A percentile compares a stretch with the other conserved stretches of the same genome.
These are phyloP conservation scores for Thera obeliscata DNA, from an alignment of 2,888 invertebrate genomes.

Conservation along the genomic window DNA sequence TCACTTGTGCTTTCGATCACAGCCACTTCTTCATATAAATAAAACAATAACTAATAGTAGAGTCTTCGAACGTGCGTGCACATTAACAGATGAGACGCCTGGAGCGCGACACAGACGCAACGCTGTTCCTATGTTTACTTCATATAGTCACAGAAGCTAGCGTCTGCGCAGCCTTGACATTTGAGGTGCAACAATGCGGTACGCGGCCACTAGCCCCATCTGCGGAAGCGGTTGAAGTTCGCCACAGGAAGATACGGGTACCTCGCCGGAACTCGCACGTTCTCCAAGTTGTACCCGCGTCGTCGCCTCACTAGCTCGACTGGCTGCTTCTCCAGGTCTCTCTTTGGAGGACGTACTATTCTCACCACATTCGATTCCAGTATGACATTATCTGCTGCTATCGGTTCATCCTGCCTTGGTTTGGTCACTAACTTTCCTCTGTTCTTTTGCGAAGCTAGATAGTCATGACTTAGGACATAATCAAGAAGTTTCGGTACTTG, in stretches of 20 bases:
- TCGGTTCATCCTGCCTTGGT: constrained; percentile 65
- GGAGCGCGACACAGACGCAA: constrained; percentile 50
- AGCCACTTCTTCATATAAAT: constrained; percentile 76
- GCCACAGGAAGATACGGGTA: constrained; percentile 78
- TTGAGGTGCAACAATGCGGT: constrained; percentile 52
- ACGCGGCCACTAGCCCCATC: constrained; percentile 75
- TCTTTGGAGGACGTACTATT: constrained; percentile 66
- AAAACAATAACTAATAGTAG: constrained; percentile 58
- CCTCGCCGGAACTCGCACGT: constrained; percentile 78
- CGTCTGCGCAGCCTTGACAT: constrained; percentile 78
- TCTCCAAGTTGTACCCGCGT: constrained; percentile 80
- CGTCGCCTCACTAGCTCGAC: constrained; percentile 67
- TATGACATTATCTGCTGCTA: constrained; percentile 74
- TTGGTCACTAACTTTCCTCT: constrained; percentile 74
- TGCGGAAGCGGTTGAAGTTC: constrained; percentile 73
- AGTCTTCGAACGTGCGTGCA: constrained; percentile 57
- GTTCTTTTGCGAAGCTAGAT: constrained; percentile 67
- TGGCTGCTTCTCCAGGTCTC: constrained; percentile 50
- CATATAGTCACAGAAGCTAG: constrained; percentile 49
- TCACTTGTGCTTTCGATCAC: constrained; percentile 73
- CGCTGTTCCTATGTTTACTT: constrained; percentile 47
- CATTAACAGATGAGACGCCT: constrained; percentile 54
- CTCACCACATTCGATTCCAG: constrained; percentile 75
- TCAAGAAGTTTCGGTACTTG: constrained; percentile 67
- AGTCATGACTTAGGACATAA: constrained; percentile 67